phyloP scores from a whole-genome alignment of 2,888 invertebrate genomes.

The Andrena minutula region DNA sequence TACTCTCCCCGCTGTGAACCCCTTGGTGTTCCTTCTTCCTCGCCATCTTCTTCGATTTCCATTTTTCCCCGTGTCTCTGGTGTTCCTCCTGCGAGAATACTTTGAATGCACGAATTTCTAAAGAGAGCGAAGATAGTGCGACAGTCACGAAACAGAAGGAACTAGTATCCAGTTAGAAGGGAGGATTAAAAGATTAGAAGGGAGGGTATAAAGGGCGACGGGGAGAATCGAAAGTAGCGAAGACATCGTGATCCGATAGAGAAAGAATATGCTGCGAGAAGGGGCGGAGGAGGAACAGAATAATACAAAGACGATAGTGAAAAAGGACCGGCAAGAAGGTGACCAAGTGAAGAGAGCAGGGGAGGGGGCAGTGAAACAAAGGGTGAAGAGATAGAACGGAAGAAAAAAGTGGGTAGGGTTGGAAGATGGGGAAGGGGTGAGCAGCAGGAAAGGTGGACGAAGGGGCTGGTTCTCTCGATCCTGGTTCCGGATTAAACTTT shows the following conservation, averaged over 20 bases:
- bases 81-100: constrained; percentile 23
- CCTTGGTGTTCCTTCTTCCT: not conserved
- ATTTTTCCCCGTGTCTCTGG: constrained; percentile 19
- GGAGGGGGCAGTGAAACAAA: constrained; percentile 43
- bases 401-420: not conserved
- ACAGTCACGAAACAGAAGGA: not conserved
- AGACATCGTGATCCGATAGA: not conserved
- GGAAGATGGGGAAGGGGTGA: constrained; percentile 22
- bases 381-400: constrained; percentile 26
- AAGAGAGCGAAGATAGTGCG: not conserved
- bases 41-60: constrained; percentile 25
- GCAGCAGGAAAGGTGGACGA: constrained; percentile 69
- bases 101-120: not conserved
- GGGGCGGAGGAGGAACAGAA: constrained; percentile 1
- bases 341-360: constrained; percentile 34
- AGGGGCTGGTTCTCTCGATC: constrained; percentile 76
- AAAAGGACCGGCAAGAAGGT: constrained; percentile 21
- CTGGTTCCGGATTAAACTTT: constrained; percentile 88
- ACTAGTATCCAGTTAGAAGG: too few relatives aligned
- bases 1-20: constrained; percentile 36
- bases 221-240: constrained; percentile 1
- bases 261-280: not conserved
- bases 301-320: constrained; percentile 36
- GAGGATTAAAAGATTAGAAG: constrained; percentile 8
- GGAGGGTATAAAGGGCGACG: not conserved